phyloP scores from a whole-genome alignment of 2,113 vertebrate genomes.

The Arenaria interpres region DNA sequence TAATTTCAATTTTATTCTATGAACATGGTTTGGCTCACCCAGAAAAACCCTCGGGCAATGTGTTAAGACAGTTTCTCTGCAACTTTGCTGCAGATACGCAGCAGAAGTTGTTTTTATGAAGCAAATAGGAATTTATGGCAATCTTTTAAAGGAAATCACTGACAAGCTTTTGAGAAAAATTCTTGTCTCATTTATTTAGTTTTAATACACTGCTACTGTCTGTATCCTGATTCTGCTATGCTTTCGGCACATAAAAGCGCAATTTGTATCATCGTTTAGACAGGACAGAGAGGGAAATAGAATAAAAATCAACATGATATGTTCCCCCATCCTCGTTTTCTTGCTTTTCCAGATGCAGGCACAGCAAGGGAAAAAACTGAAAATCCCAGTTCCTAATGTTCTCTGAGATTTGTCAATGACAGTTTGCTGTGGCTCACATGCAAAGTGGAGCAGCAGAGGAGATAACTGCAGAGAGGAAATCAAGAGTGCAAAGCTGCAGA shows the following conservation, averaged over 20 bases:
- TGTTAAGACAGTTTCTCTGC: neutral
- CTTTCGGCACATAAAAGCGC: neutral
- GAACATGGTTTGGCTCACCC: neutral
- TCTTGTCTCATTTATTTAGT: slow-evolving; percentile 20
- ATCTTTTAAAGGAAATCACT: slow-evolving; percentile 7
- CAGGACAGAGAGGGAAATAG: neutral
- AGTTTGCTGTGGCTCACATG: neutral
- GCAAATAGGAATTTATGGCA: slow-evolving; percentile 12
- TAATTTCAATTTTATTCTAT: slow-evolving; percentile 20
- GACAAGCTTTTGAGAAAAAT: neutral
- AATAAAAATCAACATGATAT: neutral
- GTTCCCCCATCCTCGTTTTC: neutral
- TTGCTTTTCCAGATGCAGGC: slow-evolving; percentile 5
- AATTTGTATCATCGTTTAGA: slow-evolving; percentile 5
- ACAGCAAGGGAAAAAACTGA: neutral
- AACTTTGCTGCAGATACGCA: neutral
- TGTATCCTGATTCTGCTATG: neutral
- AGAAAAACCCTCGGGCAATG: neutral
- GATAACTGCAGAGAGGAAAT: slow-evolving; percentile 19
- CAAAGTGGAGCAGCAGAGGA: neutral
- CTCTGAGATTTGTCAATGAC: neutral
- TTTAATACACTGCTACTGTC: neutral
- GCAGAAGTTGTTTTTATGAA: slow-evolving; percentile 11
- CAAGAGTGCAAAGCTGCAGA: neutral
- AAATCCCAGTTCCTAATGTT: neutral